Evolutionary conservation across 1,140 invertebrate genomes (phyloP), one percentile per base, ranked within the genome.

Genomic region (Cecropterus lyciades): DNA sequence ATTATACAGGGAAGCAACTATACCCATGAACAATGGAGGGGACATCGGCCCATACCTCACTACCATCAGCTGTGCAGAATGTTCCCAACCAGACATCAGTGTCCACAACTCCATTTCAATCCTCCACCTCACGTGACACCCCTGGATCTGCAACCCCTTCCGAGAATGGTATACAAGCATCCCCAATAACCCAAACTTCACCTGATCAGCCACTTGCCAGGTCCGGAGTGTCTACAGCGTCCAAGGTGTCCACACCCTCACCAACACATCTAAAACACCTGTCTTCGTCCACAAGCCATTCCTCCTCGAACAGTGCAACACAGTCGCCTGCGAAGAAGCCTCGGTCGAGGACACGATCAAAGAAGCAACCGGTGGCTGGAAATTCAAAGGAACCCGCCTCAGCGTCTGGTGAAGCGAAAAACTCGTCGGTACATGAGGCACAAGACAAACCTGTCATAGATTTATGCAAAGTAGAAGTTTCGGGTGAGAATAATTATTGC

Each of bases 1-100:
- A n/a, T 8, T 30, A 57, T 62, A 27, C 67, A 84, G 82, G 83
- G 49, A 56, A 59, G 6, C 49, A 67, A 17, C 11, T 87, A 40
- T 67, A 75, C 27, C 76, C 79, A 62, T 83, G 69, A 79, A 49
- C 16, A 7, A 85, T 87, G 85, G 75, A 81, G 42, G 48, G 9
- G 13, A 33, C 17, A 63, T 5, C 40, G 14, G 60, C 37, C n/a
- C 37, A 52, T 10, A 15, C 17, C 42, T 24, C 55, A 37, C 48
- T 51, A 16, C 33, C 10, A 17, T 16, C 30, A 4, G 30, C 51
- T 2, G 9, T 37, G 14, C 51, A 64, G n/a, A 63, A 42, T 24
- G 43, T 16, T n/a, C 48, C 59, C 8, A 40, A 7, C 10, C 59
- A 49, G 9, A 10, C 45, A 33, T 42, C 59, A 9, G 0, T 15